Percentiles rank a stretch among this genome's conserved stretches.
phyloP scores from a whole-genome alignment of 2,888 invertebrate genomes.

The Laspeyria flexula region DNA sequence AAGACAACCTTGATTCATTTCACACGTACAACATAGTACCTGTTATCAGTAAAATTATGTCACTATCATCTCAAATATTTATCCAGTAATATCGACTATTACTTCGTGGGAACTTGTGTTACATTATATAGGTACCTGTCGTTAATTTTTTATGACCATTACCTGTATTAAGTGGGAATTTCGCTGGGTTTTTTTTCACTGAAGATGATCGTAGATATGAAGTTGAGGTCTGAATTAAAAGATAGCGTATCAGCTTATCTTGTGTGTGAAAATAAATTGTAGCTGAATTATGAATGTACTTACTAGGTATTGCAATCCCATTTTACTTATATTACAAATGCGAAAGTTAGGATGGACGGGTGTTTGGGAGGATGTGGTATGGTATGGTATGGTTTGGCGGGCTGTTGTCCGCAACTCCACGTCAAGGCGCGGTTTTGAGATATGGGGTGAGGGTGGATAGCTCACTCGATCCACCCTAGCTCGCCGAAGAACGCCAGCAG shows the following conservation, averaged over 20 bases:
- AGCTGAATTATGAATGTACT: neutral
- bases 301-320: no score
- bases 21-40: constrained; percentile 34
- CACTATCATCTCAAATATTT: constrained; percentile 64
- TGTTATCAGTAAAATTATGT: constrained; percentile 54
- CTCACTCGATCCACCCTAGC: no score
- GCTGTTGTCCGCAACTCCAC: no score
- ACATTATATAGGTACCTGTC: constrained; percentile 6
- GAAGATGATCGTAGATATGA: constrained; percentile 22
- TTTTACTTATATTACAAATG: no score
- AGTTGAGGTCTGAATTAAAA: constrained; percentile 14
- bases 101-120: constrained; percentile 47
- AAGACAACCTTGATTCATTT: constrained; percentile 39
- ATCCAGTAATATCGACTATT: constrained; percentile 48
- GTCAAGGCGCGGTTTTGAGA: no score
- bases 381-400: no score
- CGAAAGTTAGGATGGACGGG: no score
- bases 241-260: constrained; percentile 12
- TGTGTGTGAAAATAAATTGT: neutral
- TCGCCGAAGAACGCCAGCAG: no score
- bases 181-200: constrained; percentile 14
- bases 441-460: no score
- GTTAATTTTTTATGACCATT: constrained; percentile 9
- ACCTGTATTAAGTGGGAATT: constrained; percentile 14
- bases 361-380: no score